Evolutionary conservation across 2,888 invertebrate species (phyloP), one percentile per base, ranked within the genome.

Genomic region (Dryocosmus kuriphilus): DNA sequence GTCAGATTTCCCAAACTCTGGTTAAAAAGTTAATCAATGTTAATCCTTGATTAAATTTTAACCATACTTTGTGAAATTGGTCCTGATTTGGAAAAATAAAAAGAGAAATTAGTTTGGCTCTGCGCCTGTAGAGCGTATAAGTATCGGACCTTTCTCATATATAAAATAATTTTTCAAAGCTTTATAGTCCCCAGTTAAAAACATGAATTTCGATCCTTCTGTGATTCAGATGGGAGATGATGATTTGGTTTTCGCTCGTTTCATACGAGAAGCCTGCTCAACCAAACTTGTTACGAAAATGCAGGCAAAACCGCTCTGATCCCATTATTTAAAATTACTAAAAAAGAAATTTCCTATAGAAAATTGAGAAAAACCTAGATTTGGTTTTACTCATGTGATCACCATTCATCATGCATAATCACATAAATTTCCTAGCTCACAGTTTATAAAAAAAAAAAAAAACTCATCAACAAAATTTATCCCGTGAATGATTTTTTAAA

Each of bases 221-320:
- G 83, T 77, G 86, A 86, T 87, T 87, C 87, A 87, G 86, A 88
- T 86, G 89, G 89, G 90, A 88, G 0, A 78, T 91, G 91, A 91
- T 91, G 91, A 91, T 82, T 83, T 81, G 86, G 87, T 87, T 84
- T 78, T 76, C 14, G 57, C 90, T 89, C 85, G 85, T 86, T 35
- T 57, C 8, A 76, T 91, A 86, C 85, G 88, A 88, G 91, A 91
- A 30, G 88, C 91, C 91, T 91, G 90, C 84, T 79, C 76, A 85
- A 80, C 85, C 77, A 81, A 75, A 76, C 86, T 87, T 90, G 90
- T 90, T 91, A 91, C 91, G 87, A 86, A 83, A 65, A 24, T 65
- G 87, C 89, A 91, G 91, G 90, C 83, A 77, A 90, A 88, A 91
- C 88, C 85, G 77, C 84, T 90, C 91, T 91, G 91, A 91, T 91